Conservation (phyloP, 2,797 vertebrate genomes). For the Pseudopleuronectes americanus region DNA sequence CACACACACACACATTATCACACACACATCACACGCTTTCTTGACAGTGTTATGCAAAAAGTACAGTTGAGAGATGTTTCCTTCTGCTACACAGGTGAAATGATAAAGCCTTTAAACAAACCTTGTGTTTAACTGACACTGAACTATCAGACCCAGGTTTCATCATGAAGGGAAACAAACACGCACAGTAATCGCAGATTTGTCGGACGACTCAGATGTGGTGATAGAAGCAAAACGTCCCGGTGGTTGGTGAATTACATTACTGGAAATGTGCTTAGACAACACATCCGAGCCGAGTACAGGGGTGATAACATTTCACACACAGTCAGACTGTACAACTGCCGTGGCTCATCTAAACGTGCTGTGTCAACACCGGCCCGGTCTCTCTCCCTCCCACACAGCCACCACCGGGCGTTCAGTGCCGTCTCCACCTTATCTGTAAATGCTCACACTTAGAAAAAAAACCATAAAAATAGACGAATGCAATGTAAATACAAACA, state of each 20-base stretch:
- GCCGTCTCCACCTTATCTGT: conserved; percentile 37
- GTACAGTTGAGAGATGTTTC: conserved; percentile 71
- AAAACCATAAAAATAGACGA: conserved; percentile 60
- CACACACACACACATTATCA: conserved; percentile 35
- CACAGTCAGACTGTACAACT: conserved; percentile 74
- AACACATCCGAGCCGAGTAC: conserved; percentile 70
- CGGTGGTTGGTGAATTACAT: conserved; percentile 74
- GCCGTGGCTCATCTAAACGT: conserved; percentile 64
- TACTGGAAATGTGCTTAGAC: conserved; percentile 73
- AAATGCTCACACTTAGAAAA: conserved; percentile 74
- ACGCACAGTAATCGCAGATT: conserved; percentile 39
- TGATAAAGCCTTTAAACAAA: conserved; percentile 53
- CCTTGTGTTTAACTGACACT: conserved; percentile 32
- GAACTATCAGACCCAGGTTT: conserved; percentile 43
- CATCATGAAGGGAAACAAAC: conserved; percentile 33
- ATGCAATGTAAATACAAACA: conserved; percentile 67
- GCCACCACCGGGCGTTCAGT: conserved; percentile 11
- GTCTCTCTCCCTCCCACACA: conserved; percentile 38
- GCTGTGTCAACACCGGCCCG: conserved; percentile 55
- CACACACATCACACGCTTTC: conserved; percentile 33
- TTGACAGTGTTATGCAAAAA: conserved; percentile 78
- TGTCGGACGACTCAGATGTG: conserved; percentile 55
- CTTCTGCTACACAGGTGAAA: conserved; percentile 35
- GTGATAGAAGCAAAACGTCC: conserved; percentile 68
- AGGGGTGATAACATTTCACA: conserved; percentile 58